Evolutionary conservation across 2,113 vertebrate species (phyloP).

Genomic region (Gavia stellata): DNA sequence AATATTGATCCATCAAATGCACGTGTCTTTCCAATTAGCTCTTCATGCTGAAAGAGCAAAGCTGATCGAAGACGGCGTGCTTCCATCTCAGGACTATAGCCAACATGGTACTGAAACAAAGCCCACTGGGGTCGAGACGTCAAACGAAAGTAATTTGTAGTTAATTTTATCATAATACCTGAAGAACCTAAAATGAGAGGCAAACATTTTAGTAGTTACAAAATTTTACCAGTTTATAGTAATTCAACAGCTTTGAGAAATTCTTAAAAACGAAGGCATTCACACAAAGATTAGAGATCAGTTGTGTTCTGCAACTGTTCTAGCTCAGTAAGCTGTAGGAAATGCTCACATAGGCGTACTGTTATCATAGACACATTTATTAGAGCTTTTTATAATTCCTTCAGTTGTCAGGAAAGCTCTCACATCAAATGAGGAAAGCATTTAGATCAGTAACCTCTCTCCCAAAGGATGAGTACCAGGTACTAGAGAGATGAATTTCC

Average conservation of each 20-base stretch:
- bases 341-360: background rate
- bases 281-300: background rate
- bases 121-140: conserved; percentile 88
- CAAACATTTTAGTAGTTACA: background rate
- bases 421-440: background rate
- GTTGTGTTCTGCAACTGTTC: background rate
- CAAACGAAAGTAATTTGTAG: conserved; percentile 84
- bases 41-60: conserved; percentile 86
- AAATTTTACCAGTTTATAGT: too few species aligned
- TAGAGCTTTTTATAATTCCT: background rate
- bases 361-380: rapidly evolving
- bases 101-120: conserved; percentile 90
- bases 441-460: background rate
- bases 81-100: conserved; percentile 88
- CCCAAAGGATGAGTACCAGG: background rate
- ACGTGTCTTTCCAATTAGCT: conserved; percentile 78
- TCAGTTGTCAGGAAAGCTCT: background rate
- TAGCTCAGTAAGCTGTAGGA: background rate
- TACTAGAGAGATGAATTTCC: background rate
- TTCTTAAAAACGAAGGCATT: background rate
- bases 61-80: conserved; percentile 82
- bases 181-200: conserved; percentile 71
- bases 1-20: conserved; percentile 88
- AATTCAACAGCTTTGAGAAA: background rate
- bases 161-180: conserved; percentile 74